These are phyloP conservation scores for Conus canariensis DNA, from an alignment of 2,888 invertebrate genomes.

Conservation along the genomic window DNA sequence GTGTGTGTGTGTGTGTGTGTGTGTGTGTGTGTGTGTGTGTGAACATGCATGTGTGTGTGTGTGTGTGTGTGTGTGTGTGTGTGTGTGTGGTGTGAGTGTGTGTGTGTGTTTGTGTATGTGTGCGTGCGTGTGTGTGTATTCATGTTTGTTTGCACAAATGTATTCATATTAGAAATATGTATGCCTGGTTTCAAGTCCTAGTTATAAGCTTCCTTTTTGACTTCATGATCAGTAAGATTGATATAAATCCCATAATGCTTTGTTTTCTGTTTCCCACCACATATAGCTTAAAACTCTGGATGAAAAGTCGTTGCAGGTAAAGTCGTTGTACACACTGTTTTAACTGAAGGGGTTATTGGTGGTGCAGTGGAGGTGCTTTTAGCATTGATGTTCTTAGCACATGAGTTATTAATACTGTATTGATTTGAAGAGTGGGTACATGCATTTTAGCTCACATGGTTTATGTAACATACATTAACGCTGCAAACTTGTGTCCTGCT, in stretches of 20 bases:
- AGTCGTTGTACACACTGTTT: background rate
- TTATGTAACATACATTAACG: too few species aligned
- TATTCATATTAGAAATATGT: too few species aligned
- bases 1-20: background rate
- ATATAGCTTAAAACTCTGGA: constrained; percentile 14
- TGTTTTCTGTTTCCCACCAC: background rate
- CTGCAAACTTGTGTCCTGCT: background rate
- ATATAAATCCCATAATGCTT: background rate
- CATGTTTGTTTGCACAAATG: too few species aligned
- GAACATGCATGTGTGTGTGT: background rate
- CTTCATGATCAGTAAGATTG: too few species aligned
- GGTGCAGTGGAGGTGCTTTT: background rate
- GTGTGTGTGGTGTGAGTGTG: background rate
- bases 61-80: background rate
- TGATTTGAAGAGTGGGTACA: background rate
- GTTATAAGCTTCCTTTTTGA: too few species aligned
- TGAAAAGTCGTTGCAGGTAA: constrained; percentile 24
- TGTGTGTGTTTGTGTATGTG: background rate
- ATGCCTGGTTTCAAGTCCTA: too few species aligned
- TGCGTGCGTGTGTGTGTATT: too few species aligned
- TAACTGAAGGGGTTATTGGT: background rate
- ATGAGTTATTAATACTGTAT: background rate
- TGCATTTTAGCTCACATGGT: too few species aligned
- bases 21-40: background rate
- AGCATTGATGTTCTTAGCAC: background rate